Percentiles rank a stretch among this genome's conserved stretches.
phyloP scores from a whole-genome alignment of 2,113 vertebrate species.

The Pica pica region DNA sequence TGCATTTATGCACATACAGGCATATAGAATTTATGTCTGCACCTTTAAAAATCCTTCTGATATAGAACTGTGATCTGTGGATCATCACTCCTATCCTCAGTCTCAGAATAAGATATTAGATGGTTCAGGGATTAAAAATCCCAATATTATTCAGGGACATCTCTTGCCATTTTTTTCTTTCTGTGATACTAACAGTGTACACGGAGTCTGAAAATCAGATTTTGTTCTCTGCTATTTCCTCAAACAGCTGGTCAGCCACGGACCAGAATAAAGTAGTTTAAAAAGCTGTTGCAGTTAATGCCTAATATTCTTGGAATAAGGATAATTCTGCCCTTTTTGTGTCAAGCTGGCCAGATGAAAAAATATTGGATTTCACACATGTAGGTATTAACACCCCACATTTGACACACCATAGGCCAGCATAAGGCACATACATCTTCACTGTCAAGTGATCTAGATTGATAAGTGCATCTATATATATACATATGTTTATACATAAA shows the following conservation, averaged over 20 bases:
- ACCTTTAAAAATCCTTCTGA: not conserved
- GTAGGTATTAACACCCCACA: not conserved
- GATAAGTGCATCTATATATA: not conserved
- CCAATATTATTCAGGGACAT: not conserved
- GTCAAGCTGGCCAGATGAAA: not conserved
- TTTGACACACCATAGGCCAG: not conserved
- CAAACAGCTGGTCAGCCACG: not conserved
- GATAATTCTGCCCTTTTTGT: not conserved
- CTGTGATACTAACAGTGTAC: rapidly evolving
- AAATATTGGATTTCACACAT: not conserved
- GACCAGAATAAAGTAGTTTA: not conserved
- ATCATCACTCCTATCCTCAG: not conserved
- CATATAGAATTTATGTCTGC: not conserved
- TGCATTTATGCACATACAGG: not conserved
- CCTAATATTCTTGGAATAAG: not conserved
- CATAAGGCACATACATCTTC: not conserved
- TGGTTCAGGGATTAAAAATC: not conserved
- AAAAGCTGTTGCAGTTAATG: not conserved
- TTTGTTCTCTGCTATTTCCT: not conserved
- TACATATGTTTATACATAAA: too few species aligned
- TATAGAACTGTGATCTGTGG: not conserved
- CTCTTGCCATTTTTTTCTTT: not conserved
- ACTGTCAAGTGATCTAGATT: not conserved
- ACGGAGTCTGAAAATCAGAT: not conserved
- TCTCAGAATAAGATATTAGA: not conserved